Conservation (phyloP, 2,113 vertebrate genomes). For the Garra rufa region DNA sequence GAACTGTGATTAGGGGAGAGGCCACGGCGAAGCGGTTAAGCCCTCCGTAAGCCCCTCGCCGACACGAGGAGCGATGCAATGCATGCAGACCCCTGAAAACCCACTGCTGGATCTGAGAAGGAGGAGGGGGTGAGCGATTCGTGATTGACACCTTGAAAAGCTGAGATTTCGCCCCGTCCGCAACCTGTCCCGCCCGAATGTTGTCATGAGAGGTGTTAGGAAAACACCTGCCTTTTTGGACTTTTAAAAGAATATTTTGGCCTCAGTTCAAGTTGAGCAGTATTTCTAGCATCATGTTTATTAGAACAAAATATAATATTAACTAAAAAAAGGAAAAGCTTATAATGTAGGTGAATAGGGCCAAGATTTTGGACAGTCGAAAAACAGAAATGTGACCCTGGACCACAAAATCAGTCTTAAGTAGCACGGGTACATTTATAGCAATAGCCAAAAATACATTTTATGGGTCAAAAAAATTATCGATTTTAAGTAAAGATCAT, state of each 20-base stretch:
- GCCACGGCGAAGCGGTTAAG: constrained; percentile 66
- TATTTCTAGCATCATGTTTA: not conserved
- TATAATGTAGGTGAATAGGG: not conserved
- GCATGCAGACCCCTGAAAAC: constrained; percentile 59
- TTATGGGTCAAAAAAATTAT: too few species aligned
- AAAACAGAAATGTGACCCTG: too few species aligned
- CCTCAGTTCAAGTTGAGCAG: not conserved
- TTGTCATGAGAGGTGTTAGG: constrained; percentile 65
- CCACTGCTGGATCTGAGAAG: constrained; percentile 36
- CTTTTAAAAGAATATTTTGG: not conserved
- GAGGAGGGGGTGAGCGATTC: constrained; percentile 58
- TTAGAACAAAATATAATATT: not conserved
- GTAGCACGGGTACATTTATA: too few species aligned
- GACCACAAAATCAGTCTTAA: too few species aligned
- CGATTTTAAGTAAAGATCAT: too few species aligned
- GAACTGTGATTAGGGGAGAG: constrained; percentile 68
- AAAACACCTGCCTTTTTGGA: constrained; percentile 64
- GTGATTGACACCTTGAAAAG: constrained; percentile 66
- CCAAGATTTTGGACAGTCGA: not conserved
- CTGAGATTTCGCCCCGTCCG: constrained; percentile 53
- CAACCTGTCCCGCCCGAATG: constrained; percentile 59
- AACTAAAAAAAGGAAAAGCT: not conserved
- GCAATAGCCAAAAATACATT: too few species aligned
- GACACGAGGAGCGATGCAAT: constrained; percentile 34
- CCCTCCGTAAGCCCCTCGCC: constrained; percentile 57